These are phyloP conservation scores for Thymelicus sylvestris DNA, from an alignment of 2,888 invertebrate genomes.

Conservation along the genomic window DNA sequence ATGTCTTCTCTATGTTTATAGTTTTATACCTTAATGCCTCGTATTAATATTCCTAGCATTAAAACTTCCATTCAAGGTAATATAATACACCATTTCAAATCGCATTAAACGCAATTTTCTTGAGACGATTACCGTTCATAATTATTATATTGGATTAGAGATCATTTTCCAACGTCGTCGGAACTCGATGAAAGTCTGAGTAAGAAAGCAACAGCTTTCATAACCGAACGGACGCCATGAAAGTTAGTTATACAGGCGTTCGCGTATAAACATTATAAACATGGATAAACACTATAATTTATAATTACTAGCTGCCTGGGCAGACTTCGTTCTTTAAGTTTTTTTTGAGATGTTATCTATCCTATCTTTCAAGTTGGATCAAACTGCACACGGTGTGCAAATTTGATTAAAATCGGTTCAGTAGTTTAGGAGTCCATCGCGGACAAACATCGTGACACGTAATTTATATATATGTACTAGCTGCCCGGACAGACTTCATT, in stretches of 20 bases:
- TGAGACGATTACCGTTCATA: constrained; percentile 4
- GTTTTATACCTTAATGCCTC: too few relatives aligned
- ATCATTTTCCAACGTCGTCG: constrained; percentile 8
- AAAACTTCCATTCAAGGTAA: not conserved
- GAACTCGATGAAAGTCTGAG: constrained; percentile 3
- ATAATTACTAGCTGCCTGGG: too few relatives aligned
- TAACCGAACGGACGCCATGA: not conserved
- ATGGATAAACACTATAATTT: not conserved
- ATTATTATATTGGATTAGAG: not conserved
- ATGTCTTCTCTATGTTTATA: too few relatives aligned
- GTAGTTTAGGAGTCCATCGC: too few relatives aligned
- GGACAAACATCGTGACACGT: too few relatives aligned
- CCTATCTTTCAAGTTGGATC: too few relatives aligned
- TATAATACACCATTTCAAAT: not conserved
- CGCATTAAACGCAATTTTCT: constrained; percentile 9
- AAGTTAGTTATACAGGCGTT: not conserved
- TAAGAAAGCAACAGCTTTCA: constrained; percentile 16
- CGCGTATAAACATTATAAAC: not conserved
- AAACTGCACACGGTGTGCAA: too few relatives aligned
- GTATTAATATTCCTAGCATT: not conserved
- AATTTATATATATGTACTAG: too few relatives aligned
- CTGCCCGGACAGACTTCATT: too few relatives aligned
- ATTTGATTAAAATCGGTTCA: too few relatives aligned
- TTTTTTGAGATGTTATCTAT: too few relatives aligned
- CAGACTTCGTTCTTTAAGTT: too few relatives aligned